Evolutionary conservation across 2,888 invertebrate genomes (phyloP).

Genomic region (Amaurobius ferox): DNA sequence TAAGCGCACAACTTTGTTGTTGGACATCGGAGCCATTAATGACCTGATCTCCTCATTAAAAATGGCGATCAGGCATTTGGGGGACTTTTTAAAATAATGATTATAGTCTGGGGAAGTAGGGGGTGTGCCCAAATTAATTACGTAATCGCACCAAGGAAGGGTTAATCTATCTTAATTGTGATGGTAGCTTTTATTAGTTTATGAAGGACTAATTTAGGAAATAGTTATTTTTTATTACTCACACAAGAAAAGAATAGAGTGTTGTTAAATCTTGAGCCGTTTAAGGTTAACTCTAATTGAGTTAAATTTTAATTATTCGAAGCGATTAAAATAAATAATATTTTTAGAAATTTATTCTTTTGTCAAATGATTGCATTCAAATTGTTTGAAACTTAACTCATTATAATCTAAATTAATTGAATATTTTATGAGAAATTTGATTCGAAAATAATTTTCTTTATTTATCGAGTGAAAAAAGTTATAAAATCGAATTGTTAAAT

Average conservation of each 20-base stretch:
- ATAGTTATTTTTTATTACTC: slow-evolving; percentile 1
- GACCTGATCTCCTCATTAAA: slow-evolving; percentile 66
- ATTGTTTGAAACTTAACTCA: no score
- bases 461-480: no score
- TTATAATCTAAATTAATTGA: no score
- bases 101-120: slow-evolving; percentile 13
- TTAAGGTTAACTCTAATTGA: background rate
- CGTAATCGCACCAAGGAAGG: background rate
- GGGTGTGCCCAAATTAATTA: slow-evolving; percentile 43
- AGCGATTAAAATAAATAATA: background rate
- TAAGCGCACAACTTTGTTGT: slow-evolving; percentile 21
- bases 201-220: background rate
- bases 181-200: background rate
- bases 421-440: no score
- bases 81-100: slow-evolving; percentile 35
- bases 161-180: background rate
- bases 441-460: no score
- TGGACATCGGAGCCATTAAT: slow-evolving; percentile 37
- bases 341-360: no score
- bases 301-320: background rate
- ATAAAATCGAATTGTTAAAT: no score
- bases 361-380: no score
- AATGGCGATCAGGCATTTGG: slow-evolving; percentile 28
- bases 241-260: background rate
- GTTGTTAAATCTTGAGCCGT: background rate